A percentile compares a stretch with the other conserved stretches of the same genome.
phyloP scores from a whole-genome alignment of 2,797 vertebrate genomes.

The Silurus aristotelis region DNA sequence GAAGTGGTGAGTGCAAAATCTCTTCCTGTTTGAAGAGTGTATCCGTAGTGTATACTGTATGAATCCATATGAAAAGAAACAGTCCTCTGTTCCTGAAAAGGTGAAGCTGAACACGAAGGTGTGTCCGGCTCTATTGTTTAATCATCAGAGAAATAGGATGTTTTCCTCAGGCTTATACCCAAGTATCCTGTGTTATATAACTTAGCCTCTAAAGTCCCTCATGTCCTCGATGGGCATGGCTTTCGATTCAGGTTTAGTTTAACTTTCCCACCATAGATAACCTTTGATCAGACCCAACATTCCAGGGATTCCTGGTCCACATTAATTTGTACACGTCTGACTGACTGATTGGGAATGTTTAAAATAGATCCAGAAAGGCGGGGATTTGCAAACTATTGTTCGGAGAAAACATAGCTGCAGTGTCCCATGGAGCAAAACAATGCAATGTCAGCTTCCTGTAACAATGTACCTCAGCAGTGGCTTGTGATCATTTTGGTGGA shows the following conservation, averaged over 20 bases:
- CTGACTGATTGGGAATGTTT: constrained; percentile 13
- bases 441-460: constrained; percentile 20
- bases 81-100: constrained; percentile 50
- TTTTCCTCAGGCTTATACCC: constrained; percentile 38
- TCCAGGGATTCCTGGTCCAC: constrained; percentile 16
- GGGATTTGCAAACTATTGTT: constrained; percentile 24
- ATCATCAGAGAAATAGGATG: constrained; percentile 58
- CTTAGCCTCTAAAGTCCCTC: constrained; percentile 36
- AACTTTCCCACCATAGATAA: constrained; percentile 15
- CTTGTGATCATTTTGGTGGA: constrained; percentile 1
- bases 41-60: background rate
- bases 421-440: constrained; percentile 17
- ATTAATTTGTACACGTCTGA: background rate
- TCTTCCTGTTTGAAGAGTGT: background rate
- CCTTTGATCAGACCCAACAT: background rate
- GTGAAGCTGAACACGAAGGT: background rate
- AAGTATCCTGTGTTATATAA: constrained; percentile 68
- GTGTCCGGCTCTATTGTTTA: constrained; percentile 56
- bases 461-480: background rate
- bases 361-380: constrained; percentile 19
- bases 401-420: background rate
- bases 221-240: constrained; percentile 9
- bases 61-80: constrained; percentile 37
- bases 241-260: background rate
- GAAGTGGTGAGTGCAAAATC: constrained; percentile 84